Evolutionary conservation across 2,797 vertebrate genomes (phyloP).

Genomic region (Ceryle rudis): DNA sequence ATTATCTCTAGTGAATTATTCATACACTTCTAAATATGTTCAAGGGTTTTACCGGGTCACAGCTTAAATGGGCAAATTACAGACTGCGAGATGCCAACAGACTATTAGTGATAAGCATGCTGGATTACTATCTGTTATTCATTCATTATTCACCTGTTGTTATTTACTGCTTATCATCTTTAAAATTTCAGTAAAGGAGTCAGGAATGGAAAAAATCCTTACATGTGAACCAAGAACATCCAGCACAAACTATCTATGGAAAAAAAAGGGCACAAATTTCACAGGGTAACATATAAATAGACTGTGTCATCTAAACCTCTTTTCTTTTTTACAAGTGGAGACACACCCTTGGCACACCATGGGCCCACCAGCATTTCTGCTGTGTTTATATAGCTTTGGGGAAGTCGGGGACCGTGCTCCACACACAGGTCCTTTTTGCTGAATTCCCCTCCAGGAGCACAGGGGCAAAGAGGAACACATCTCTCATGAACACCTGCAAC

Average conservation of each 20-base stretch:
- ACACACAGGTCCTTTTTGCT: constrained; percentile 47
- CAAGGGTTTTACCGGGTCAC: background rate
- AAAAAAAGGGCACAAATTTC: background rate
- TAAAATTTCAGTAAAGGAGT: background rate
- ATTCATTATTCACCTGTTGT: background rate
- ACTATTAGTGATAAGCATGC: background rate
- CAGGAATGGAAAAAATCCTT: background rate
- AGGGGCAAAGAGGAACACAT: constrained; percentile 74
- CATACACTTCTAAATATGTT: background rate
- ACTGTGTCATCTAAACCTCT: background rate
- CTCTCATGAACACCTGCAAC: constrained; percentile 72
- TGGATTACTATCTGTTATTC: background rate
- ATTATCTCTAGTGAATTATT: constrained; percentile 19
- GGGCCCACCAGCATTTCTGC: background rate
- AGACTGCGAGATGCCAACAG: background rate
- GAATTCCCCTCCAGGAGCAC: constrained; percentile 75
- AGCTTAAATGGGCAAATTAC: background rate
- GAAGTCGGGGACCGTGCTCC: constrained; percentile 62
- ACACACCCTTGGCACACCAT: rapidly evolving
- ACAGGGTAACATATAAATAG: background rate
- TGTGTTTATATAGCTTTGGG: constrained; percentile 56
- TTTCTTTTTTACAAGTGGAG: background rate
- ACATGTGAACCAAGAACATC: background rate
- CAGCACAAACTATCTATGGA: background rate
- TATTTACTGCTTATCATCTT: background rate